These are phyloP conservation scores for Drosophila meridiana DNA, from an alignment of 2,888 invertebrate species.

Conservation along the genomic window DNA sequence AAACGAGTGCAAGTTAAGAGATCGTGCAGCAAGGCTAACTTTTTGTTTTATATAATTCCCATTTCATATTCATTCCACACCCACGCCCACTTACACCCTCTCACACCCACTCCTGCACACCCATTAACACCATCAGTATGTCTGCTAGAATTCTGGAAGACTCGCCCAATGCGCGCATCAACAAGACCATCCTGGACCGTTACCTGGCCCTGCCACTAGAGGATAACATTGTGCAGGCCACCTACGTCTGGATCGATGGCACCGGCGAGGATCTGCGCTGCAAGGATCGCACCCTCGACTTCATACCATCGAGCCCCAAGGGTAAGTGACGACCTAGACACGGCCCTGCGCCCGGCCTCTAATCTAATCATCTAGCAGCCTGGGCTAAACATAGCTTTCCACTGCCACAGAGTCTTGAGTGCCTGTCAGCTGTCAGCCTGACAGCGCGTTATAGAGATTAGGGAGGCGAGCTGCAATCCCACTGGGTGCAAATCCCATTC, in stretches of 20 bases:
- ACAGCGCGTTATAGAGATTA: not conserved
- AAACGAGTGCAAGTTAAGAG: not conserved
- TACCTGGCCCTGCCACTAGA: slow-evolving; percentile 93
- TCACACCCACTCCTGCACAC: not conserved
- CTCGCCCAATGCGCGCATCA: slow-evolving; percentile 93
- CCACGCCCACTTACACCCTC: not conserved
- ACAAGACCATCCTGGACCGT: slow-evolving; percentile 90
- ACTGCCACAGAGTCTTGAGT: not conserved
- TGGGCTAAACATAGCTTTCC: not conserved
- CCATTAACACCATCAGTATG: slow-evolving; percentile 68
- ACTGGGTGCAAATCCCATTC: not conserved
- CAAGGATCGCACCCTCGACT: slow-evolving; percentile 95
- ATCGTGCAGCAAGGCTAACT: slow-evolving; percentile 23
- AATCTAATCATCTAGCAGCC: slow-evolving; percentile 19
- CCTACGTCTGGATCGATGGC: slow-evolving; percentile 98
- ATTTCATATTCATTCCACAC: slow-evolving; percentile 15
- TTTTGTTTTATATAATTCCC: slow-evolving; percentile 13
- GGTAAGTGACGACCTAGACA: slow-evolving; percentile 86
- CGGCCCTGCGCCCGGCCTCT: not conserved
- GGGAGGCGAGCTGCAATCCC: not conserved
- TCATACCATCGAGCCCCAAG: slow-evolving; percentile 90
- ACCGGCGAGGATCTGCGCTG: slow-evolving; percentile 94
- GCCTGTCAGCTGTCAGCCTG: not conserved
- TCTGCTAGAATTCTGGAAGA: slow-evolving; percentile 87
- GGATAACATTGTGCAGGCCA: slow-evolving; percentile 91